A percentile compares a stretch with the other conserved stretches of the same genome.
Evolutionary conservation across 1,140 invertebrate species (phyloP).

Genomic region (Magallana ariakensis): DNA sequence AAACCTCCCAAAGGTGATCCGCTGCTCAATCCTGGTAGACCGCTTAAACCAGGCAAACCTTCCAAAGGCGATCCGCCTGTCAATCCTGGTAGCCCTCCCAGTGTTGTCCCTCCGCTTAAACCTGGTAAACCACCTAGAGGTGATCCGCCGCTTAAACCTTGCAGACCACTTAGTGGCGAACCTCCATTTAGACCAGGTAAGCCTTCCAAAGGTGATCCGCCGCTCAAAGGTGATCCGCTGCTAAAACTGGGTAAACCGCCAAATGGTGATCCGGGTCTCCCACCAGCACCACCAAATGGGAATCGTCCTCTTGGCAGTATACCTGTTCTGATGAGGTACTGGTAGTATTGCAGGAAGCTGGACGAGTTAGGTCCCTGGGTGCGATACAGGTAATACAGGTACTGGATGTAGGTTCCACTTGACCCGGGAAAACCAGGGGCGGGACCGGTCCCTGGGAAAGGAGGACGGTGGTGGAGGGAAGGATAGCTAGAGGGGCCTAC

Average conservation of each 20-base stretch:
- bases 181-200: background rate
- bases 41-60: background rate
- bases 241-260: background rate
- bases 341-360: background rate
- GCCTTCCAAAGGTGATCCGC: background rate
- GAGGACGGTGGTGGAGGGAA: background rate
- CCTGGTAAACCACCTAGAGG: background rate
- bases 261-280: background rate
- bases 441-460: background rate
- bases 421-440: background rate
- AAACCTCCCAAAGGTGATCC: background rate
- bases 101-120: background rate
- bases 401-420: background rate
- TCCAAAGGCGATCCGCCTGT: background rate
- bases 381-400: slow-evolving; percentile 8
- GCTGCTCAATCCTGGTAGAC: background rate
- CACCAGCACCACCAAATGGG: background rate
- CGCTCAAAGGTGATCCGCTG: background rate
- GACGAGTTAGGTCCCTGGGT: background rate
- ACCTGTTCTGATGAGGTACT: background rate
- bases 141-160: background rate
- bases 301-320: background rate
- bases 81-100: background rate
- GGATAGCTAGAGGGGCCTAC: background rate
- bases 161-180: background rate